These are phyloP conservation scores for Pterois miles DNA, from an alignment of 2,797 vertebrate species.

Conservation along the genomic window DNA sequence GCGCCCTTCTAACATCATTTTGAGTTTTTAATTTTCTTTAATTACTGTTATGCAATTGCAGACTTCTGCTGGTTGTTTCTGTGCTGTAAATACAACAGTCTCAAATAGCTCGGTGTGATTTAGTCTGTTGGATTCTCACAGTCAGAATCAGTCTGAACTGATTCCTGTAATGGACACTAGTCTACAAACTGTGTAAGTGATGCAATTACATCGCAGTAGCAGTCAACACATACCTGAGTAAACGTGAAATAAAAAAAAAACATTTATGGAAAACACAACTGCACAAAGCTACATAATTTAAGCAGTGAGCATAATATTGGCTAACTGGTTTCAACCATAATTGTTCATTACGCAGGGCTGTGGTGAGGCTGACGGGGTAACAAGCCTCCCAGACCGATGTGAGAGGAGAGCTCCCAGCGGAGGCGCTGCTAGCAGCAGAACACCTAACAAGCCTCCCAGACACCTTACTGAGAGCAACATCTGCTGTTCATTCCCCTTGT, in stretches of 20 bases:
- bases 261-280: not conserved
- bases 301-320: not conserved
- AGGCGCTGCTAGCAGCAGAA: not conserved
- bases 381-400: constrained; percentile 8
- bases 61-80: not conserved
- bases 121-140: not conserved
- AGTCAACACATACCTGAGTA: not conserved
- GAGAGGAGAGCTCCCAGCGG: constrained; percentile 21
- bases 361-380: constrained; percentile 6
- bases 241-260: not conserved
- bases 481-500: constrained; percentile 28
- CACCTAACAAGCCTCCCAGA: constrained; percentile 44
- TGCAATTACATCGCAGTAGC: not conserved
- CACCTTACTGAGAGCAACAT: not conserved
- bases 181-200: not conserved
- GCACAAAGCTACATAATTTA: not conserved
- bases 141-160: constrained; percentile 1
- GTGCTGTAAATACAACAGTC: not conserved
- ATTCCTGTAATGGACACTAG: not conserved
- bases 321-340: not conserved
- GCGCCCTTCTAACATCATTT: not conserved
- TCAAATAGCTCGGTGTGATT: not conserved
- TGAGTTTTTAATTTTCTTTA: not conserved
- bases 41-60: not conserved
- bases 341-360: not conserved